Evolutionary conservation across 1,140 invertebrate species (phyloP).

Genomic region (Chymomyza costata): DNA sequence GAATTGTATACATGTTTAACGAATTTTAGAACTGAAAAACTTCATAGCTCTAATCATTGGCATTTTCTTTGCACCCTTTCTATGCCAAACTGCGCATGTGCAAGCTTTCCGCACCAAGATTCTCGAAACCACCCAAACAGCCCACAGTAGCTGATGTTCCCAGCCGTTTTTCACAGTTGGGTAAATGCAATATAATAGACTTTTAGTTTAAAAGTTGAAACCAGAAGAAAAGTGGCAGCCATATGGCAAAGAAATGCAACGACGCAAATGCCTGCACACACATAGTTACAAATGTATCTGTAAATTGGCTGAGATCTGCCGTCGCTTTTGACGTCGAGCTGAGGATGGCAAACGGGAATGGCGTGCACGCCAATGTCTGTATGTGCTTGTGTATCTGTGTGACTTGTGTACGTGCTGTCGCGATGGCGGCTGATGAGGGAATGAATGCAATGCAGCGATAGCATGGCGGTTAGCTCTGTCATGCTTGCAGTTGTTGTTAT

Average conservation of each 20-base stretch:
- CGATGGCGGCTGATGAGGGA: conserved; percentile 22
- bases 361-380: conserved; percentile 10
- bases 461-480: no score
- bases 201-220: conserved; percentile 31
- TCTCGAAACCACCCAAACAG: neutral
- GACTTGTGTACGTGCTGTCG: conserved; percentile 15
- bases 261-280: conserved; percentile 1
- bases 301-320: conserved; percentile 1
- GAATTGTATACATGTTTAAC: no score
- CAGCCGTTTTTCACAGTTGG: conserved; percentile 14
- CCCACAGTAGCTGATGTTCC: conserved; percentile 22
- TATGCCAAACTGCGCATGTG: conserved; percentile 43
- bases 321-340: conserved; percentile 3
- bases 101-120: conserved; percentile 25
- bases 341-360: no score
- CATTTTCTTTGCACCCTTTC: no score
- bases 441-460: conserved; percentile 38
- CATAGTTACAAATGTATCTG: conserved; percentile 19
- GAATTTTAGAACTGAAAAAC: no score
- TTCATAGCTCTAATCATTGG: no score
- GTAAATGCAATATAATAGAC: conserved; percentile 31
- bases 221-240: conserved; percentile 15
- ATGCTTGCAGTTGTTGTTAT: no score
- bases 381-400: conserved; percentile 8
- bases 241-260: conserved; percentile 29